Evolutionary conservation across 2,888 invertebrate species (phyloP), one percentile per base, ranked within the genome.

Genomic region (Athalia circularis): DNA sequence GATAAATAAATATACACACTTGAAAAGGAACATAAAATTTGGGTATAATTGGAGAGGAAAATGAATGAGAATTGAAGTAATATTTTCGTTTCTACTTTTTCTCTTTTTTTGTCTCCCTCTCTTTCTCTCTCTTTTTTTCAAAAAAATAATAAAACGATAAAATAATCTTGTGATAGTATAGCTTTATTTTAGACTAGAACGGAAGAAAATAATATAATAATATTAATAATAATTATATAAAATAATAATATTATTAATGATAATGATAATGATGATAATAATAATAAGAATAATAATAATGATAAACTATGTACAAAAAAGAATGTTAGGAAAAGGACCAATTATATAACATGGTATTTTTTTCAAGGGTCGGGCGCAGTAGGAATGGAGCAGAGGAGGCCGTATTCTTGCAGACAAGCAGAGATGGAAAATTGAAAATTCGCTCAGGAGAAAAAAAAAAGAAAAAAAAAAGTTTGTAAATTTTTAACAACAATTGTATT

Each of bases 161-260:
- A 86, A 80, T 89, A 88, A 88, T 88, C 84, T 87, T 88, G 86
- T 84, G 86, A 88, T 87, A 88, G 86, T 87, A 87, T 88, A 88
- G 87, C 86, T 88, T 89, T 89, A 88, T 88, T 89, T 88, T 88
- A 89, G 89, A 89, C 89, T 89, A 89, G 89, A 89, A 87, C 88
- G 87, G 87, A 88, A 88, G 87, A 88, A 88, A 88, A 87, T 86
- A 86, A 87, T 89, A 88, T 88, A 88, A 84, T 86, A 85, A 84
- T 86, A 85, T 83, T 85, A 83, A 83, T 86, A 78, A 80, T 29
- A 29, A 29, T 29, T 29, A 29, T 84, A 85, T 57, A 82, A 85
- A 85, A 83, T 86, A 84, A 84, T 83, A 70, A 70, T 70, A 57
- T 54, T 70, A 70, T 45, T 57, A 29, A 70, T 70, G 54, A 57